A percentile compares a stretch with the other conserved stretches of the same genome.
These are phyloP conservation scores for Cybosia mesomella DNA, from an alignment of 2,888 invertebrate species.

Conservation along the genomic window DNA sequence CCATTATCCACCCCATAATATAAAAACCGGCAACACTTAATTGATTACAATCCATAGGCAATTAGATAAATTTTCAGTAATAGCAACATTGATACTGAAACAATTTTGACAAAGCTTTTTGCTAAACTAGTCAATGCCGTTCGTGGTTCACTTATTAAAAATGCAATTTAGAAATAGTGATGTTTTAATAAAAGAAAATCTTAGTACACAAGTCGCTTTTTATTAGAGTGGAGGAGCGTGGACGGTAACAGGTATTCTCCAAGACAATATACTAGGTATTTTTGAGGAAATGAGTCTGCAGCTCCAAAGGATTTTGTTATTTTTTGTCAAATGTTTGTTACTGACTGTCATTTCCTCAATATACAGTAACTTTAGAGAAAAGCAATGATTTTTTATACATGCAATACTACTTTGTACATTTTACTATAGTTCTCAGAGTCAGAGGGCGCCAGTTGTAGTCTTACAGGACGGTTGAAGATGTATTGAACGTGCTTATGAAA, in stretches of 20 bases:
- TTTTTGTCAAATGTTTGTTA: slow-evolving; percentile 12
- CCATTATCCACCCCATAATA: no score
- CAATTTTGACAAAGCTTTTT: slow-evolving; percentile 22
- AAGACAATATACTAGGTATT: slow-evolving; percentile 56
- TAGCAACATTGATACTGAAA: slow-evolving; percentile 15
- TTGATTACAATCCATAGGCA: no score
- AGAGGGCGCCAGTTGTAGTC: background rate
- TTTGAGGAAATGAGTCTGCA: slow-evolving; percentile 47
- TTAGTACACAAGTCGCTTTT: slow-evolving; percentile 27
- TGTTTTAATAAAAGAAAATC: slow-evolving; percentile 16
- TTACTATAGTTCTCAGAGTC: slow-evolving; percentile 53
- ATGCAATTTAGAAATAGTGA: slow-evolving; percentile 46
- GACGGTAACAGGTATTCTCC: slow-evolving; percentile 43
- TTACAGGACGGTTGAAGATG: background rate
- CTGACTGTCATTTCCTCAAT: slow-evolving; percentile 45
- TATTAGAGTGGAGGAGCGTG: slow-evolving; percentile 35
- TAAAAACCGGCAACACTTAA: no score
- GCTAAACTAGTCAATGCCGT: slow-evolving; percentile 45
- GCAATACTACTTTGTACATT: slow-evolving; percentile 54
- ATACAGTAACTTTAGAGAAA: slow-evolving; percentile 35
- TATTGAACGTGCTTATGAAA: background rate
- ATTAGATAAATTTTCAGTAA: background rate
- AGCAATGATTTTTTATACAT: slow-evolving; percentile 49
- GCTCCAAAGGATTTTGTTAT: background rate
- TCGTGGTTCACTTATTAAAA: slow-evolving; percentile 44